A percentile compares a stretch with the other conserved stretches of the same genome.
Conservation (phyloP, 2,888 invertebrate genomes). For the Nephrotoma appendiculata region DNA sequence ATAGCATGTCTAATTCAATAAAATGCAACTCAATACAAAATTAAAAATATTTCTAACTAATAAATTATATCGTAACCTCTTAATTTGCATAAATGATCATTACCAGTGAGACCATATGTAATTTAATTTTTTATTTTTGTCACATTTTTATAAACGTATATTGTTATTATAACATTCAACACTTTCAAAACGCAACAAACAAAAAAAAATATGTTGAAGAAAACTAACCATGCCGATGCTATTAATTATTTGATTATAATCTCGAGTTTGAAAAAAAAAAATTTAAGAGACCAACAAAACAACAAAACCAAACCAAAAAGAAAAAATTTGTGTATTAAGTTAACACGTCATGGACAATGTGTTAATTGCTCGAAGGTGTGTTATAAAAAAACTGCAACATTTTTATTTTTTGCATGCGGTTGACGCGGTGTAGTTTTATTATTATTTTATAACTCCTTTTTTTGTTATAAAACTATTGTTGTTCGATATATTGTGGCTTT, state of each 20-base stretch:
- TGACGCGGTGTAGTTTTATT: background rate
- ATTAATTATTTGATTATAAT: slow-evolving; percentile 4
- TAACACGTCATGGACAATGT: slow-evolving; percentile 9
- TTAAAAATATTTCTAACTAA: background rate
- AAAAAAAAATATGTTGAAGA: background rate
- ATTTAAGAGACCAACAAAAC: background rate
- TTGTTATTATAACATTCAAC: background rate
- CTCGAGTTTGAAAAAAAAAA: background rate
- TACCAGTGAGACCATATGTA: background rate
- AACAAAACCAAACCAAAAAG: background rate
- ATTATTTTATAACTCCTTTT: background rate
- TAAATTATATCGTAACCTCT: background rate
- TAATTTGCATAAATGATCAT: background rate
- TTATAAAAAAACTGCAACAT: background rate
- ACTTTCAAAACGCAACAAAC: background rate
- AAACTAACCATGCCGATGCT: background rate
- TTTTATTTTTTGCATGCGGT: background rate
- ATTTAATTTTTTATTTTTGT: background rate
- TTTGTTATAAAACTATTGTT: background rate
- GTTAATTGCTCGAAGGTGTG: slow-evolving; percentile 8
- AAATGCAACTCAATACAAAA: too few species aligned
- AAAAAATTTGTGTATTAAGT: background rate
- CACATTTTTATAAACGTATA: background rate
- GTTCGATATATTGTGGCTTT: background rate
- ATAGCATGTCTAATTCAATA: too few species aligned